phyloP scores from a whole-genome alignment of 2,113 vertebrate genomes.

The Petrocephalus microphthalmus region DNA sequence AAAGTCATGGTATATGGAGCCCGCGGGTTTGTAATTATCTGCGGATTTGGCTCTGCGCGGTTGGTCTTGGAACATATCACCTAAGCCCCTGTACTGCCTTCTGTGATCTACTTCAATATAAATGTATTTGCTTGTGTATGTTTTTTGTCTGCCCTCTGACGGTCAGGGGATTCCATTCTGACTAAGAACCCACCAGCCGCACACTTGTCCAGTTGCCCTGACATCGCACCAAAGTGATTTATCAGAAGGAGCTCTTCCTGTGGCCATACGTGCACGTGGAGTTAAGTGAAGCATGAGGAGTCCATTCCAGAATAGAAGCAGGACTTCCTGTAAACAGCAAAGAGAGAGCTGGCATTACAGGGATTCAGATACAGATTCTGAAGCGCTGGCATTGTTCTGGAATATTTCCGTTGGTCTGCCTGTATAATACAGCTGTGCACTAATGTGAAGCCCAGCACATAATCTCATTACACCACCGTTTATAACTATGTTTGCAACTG shows the following conservation, averaged over 20 bases:
- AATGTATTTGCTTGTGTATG: background rate
- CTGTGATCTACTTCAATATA: background rate
- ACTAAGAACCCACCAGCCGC: background rate
- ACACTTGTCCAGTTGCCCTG: background rate
- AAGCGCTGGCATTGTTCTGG: background rate
- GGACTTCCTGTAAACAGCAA: background rate
- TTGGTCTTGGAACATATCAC: background rate
- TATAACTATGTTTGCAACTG: background rate
- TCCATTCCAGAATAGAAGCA: background rate
- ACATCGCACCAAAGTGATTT: background rate
- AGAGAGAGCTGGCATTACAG: background rate
- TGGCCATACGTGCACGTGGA: background rate
- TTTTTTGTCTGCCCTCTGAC: background rate
- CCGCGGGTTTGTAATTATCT: background rate
- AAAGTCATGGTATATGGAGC: background rate
- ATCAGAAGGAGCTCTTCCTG: background rate
- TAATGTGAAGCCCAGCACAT: background rate
- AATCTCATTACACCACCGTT: background rate
- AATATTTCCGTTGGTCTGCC: background rate
- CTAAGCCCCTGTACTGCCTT: background rate
- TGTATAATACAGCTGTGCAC: background rate
- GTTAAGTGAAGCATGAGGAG: background rate
- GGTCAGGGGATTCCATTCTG: background rate
- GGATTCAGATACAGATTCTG: background rate
- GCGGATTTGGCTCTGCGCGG: background rate